Evolutionary conservation across 2,888 invertebrate genomes (phyloP).

Genomic region (Trachelus troglodyta): DNA sequence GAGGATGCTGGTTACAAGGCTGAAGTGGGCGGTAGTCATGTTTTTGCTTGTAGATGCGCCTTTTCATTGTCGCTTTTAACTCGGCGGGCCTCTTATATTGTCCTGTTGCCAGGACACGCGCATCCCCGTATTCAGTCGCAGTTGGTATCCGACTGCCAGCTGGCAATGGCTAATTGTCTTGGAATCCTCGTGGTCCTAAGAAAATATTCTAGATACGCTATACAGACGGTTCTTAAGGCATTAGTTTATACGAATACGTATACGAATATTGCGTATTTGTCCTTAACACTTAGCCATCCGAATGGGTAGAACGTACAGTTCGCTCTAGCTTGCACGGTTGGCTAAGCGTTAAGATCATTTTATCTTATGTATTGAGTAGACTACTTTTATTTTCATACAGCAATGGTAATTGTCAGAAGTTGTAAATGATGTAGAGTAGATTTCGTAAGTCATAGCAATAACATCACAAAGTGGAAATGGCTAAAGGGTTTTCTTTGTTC

Average conservation of each 20-base stretch:
- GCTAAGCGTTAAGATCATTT: neutral
- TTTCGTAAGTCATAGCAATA: neutral
- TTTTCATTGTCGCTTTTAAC: slow-evolving; percentile 36
- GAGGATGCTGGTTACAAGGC: neutral
- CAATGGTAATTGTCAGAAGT: neutral
- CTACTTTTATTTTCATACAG: neutral
- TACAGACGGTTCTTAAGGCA: neutral
- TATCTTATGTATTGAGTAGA: neutral
- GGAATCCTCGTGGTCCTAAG: neutral
- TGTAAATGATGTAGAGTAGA: neutral
- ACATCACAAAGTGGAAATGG: neutral
- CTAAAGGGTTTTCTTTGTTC: neutral
- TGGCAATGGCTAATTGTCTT: neutral
- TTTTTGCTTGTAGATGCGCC: slow-evolving; percentile 40
- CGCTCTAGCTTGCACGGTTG: no score
- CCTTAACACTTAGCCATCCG: neutral
- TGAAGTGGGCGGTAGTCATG: slow-evolving; percentile 36
- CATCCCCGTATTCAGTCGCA: slow-evolving; percentile 22
- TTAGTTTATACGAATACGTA: no score
- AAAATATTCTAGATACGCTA: neutral
- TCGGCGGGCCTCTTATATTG: slow-evolving; percentile 5
- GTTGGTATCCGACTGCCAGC: neutral
- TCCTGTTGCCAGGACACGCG: slow-evolving; percentile 56
- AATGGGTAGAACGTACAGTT: no score
- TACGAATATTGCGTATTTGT: neutral